Evolutionary conservation across 2,888 invertebrate genomes (phyloP), one percentile per base, ranked within the genome.

Genomic region (Macrophya alboannulata): DNA sequence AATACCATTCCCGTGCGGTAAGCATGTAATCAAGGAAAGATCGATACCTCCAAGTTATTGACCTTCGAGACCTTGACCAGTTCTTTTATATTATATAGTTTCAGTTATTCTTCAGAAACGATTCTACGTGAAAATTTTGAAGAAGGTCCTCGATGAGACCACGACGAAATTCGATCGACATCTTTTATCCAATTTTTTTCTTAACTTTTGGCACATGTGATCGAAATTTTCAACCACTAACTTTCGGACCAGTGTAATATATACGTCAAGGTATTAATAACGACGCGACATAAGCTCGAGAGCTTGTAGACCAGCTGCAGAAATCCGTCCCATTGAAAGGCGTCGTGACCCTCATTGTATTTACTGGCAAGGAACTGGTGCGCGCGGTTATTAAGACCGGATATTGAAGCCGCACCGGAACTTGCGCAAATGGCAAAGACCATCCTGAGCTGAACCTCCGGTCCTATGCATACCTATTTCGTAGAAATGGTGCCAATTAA

Each of bases 351-450:
- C 12, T 48, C 25, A 21, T 51, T 48, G 45, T 31, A 31, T n/a
- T 15, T 40, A 76, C 25, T 31, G 17, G n/a, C 25, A 15, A 76
- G 21, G 31, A 15, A 51, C 76, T 48, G 31, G 48, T 48, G 43
- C 40, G 21, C 31, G 77, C 55, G 37, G 55, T 43, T 77, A 77
- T 77, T 77, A 77, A 51, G 77, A 81, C 59, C 81, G 81, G 81
- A 81, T 62, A 81, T 81, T 62, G 62, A 59, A 21, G 55, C 37
- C 81, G 62, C 81, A 62, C 81, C 81, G 81, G 81, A 81, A 40
- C 81, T 62, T 21, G 59, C 25, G 37, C 43, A 77, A 55, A 77
- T 62, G 81, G 62, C 25, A 43, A 15, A 81, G 37, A 62, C 81
- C 81, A 48, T 76, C 31, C 81, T n/a, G 10, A 17, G 55, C 62